Evolutionary conservation across 2,797 vertebrate genomes (phyloP), one percentile per base, ranked within the genome.

Genomic region (Sardinella longiceps): DNA sequence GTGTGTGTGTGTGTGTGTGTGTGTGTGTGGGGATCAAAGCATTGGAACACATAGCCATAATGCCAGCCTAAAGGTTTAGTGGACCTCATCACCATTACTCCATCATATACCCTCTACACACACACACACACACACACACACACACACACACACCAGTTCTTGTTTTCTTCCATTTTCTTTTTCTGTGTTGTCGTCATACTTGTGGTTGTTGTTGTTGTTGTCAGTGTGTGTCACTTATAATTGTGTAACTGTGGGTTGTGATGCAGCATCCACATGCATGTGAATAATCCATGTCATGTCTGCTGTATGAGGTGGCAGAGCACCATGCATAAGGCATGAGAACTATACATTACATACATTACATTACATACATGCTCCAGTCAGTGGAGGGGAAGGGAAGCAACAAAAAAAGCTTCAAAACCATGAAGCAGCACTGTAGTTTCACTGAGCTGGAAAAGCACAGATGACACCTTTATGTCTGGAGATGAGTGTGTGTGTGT

Each of bases 381-480:
- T 20, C 33, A 58, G 33, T 5, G 0, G 33, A 23, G 28, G 1
- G 63, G 63, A 10, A 33, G 20, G n/a, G 25, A n/a, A 5, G 28
- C 6, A n/a, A 25, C 0, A 28, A n/a, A 10, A 25, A 51, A 51
- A 51, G 14, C 14, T 20, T 51, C 14, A 51, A 51, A 51, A 51
- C 53, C 23, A 58, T n/a, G 53, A 58, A n/a, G 53, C 23, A 6
- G 53, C 53, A 1, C 53, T 58, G 53, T 58, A n/a, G 53, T 58
- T n/a, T 58, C 53, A 58, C 14, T 20, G 50, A 20, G 18, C 14
- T 20, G 50, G 14, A 51, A 51, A 51, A 15, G 53, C n/a, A 28
- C 10, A 28, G 63, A 66, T 33, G 28, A 66, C 66, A 74, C 66
- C 66, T 74, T 74, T 39, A 30, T 66, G 60, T 66, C 60, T 66